Evolutionary conservation across 1,140 invertebrate species (phyloP).

Genomic region (Steinernema khuongi): DNA sequence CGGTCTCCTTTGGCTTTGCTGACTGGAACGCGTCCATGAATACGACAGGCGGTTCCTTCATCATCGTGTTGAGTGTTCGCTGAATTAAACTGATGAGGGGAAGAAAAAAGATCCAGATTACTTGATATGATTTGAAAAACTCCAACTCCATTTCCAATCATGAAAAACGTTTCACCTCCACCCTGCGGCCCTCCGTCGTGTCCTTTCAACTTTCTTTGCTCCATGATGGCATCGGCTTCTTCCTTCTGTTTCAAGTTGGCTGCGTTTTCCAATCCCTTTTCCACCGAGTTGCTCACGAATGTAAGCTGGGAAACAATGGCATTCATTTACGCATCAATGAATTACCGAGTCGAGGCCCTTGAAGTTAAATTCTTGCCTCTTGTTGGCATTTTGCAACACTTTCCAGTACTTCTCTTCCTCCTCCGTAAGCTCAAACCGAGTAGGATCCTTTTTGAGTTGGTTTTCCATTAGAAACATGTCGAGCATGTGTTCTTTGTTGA

Average conservation of each 20-base stretch:
- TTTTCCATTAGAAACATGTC: neutral
- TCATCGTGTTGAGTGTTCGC: constrained; percentile 31
- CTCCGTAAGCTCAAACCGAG: constrained; percentile 50
- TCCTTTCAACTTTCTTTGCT: constrained; percentile 29
- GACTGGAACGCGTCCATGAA: constrained; percentile 48
- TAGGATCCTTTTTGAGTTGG: constrained; percentile 34
- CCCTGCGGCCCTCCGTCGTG: constrained; percentile 25
- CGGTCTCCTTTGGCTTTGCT: constrained; percentile 49
- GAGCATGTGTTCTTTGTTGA: neutral
- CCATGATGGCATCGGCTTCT: constrained; percentile 46
- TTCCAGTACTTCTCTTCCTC: constrained; percentile 52
- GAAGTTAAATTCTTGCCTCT: constrained; percentile 15
- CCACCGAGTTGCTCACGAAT: constrained; percentile 47
- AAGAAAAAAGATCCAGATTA: constrained; percentile 12
- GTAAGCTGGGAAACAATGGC: constrained; percentile 44
- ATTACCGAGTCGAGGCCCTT: neutral
- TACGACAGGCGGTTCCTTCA: constrained; percentile 49
- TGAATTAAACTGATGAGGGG: constrained; percentile 23
- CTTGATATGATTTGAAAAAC: constrained; percentile 53
- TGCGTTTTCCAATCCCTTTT: constrained; percentile 43
- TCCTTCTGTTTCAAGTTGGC: constrained; percentile 50
- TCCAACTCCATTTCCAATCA: constrained; percentile 55
- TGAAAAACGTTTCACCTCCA: constrained; percentile 41
- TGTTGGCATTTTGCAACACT: constrained; percentile 40
- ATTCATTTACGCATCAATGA: constrained; percentile 21